Percentiles rank a stretch among this genome's conserved stretches.
Evolutionary conservation across 2,113 vertebrate species (phyloP).

Genomic region (Climacteris rufus): DNA sequence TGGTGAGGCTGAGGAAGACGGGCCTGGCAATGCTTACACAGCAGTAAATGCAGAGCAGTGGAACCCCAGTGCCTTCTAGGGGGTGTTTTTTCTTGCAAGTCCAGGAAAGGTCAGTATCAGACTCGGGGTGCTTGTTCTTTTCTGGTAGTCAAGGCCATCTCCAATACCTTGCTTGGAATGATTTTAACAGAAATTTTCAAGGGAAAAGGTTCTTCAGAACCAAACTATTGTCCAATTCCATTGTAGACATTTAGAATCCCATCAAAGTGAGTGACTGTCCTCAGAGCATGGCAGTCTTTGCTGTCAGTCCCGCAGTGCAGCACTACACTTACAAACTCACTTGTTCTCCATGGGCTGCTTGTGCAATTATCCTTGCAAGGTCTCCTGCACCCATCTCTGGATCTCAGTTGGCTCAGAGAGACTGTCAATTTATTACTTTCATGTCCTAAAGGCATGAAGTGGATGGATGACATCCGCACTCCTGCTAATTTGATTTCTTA

Average conservation of each 20-base stretch:
- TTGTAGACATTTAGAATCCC: background rate
- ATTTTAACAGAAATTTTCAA: background rate
- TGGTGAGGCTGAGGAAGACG: background rate
- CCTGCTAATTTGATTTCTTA: slow-evolving; percentile 49
- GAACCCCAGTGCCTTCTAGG: fast-evolving
- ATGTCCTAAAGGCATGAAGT: slow-evolving; percentile 28
- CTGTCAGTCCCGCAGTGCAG: background rate
- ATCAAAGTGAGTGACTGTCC: background rate
- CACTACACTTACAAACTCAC: background rate
- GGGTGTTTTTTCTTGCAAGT: background rate
- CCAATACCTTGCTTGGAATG: background rate
- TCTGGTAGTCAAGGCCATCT: background rate
- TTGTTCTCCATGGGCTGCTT: background rate
- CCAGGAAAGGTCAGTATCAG: background rate
- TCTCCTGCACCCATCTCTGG: background rate
- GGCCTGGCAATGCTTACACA: background rate
- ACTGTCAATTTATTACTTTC: background rate
- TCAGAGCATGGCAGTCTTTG: background rate
- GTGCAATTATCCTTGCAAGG: background rate
- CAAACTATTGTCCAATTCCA: background rate
- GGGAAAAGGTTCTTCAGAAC: background rate
- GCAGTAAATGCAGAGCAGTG: background rate
- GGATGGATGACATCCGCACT: background rate
- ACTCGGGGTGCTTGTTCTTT: background rate
- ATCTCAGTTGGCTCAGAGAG: background rate